Conservation (phyloP, 2,888 invertebrate genomes). For the Agrotis segetum region DNA sequence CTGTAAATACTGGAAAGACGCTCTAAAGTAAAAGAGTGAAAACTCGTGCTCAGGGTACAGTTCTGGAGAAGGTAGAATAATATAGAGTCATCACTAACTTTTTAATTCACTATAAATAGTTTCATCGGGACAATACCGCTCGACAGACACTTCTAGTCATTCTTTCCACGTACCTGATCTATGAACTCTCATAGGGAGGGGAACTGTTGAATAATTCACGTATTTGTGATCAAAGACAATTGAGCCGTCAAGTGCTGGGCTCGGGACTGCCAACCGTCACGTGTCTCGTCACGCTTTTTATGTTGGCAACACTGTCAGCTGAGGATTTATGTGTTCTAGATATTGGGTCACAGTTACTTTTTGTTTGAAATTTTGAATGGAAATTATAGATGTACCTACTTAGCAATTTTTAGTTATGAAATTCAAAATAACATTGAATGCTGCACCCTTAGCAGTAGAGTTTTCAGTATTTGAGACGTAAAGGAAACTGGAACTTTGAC, state of each 20-base stretch:
- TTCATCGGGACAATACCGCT: neutral
- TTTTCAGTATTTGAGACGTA: too few species aligned
- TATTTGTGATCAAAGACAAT: slow-evolving; percentile 87
- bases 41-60: too few species aligned
- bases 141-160: slow-evolving; percentile 13
- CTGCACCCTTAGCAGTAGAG: too few species aligned
- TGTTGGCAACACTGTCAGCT: slow-evolving; percentile 67
- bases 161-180: slow-evolving; percentile 49
- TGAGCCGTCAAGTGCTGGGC: slow-evolving; percentile 76
- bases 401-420: too few species aligned
- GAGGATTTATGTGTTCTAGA: slow-evolving; percentile 53
- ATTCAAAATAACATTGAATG: too few species aligned
- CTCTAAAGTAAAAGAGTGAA: too few species aligned
- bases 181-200: slow-evolving; percentile 51
- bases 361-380: neutral
- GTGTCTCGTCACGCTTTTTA: slow-evolving; percentile 75
- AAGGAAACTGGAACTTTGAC: too few species aligned
- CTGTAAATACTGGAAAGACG: too few species aligned
- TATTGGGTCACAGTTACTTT: slow-evolving; percentile 46
- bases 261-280: slow-evolving; percentile 69
- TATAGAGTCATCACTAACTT: too few species aligned
- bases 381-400: neutral
- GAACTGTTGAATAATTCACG: slow-evolving; percentile 82
- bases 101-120: neutral
- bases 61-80: too few species aligned